Evolutionary conservation across 2,888 invertebrate genomes (phyloP).

Genomic region (Apotomis turbidana): DNA sequence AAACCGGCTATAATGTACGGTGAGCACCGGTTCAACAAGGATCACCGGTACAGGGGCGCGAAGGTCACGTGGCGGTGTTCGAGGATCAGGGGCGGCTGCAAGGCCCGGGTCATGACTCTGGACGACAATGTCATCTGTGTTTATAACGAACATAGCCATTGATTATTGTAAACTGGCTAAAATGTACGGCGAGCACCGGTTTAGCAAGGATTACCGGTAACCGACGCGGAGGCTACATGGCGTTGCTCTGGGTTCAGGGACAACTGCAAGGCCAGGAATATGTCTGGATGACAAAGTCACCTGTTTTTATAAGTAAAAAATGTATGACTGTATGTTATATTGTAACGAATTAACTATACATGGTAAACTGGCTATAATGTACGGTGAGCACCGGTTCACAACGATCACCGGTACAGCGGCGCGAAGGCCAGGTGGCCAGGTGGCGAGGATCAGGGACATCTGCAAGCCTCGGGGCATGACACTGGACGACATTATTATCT

Average conservation of each 20-base stretch:
- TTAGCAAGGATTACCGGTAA: no score
- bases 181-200: no score
- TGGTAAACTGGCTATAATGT: slow-evolving; percentile 1
- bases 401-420: slow-evolving; percentile 1
- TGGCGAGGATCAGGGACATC: neutral
- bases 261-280: no score
- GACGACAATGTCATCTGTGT: neutral
- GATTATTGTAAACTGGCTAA: no score
- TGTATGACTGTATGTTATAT: no score
- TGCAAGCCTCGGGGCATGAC: neutral
- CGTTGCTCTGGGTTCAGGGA: no score
- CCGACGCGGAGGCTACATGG: no score
- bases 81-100: neutral
- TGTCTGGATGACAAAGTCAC: no score
- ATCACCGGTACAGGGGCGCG: slow-evolving; percentile 1
- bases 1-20: slow-evolving; percentile 2
- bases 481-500: neutral
- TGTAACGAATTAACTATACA: no score
- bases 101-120: neutral
- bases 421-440: slow-evolving; percentile 7
- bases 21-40: neutral
- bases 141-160: neutral
- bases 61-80: slow-evolving; percentile 8
- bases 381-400: neutral
- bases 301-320: no score